Evolutionary conservation across 2,113 vertebrate species (phyloP).

Genomic region (Australoheros scitulus): DNA sequence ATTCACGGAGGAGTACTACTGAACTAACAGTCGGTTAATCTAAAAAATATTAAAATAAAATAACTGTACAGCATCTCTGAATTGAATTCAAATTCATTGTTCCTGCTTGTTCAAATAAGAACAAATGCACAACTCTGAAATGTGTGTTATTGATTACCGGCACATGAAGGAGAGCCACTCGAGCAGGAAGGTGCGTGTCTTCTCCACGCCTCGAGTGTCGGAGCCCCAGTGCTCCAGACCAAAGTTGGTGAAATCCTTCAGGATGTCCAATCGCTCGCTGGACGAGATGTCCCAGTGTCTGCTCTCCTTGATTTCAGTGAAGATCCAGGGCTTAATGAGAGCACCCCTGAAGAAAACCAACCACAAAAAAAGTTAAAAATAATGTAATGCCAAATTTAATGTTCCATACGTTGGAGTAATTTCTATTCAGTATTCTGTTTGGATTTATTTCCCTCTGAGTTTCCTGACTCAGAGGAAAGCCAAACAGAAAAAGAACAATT

Average conservation of each 20-base stretch:
- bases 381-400: neutral
- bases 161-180: conserved; percentile 98
- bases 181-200: conserved; percentile 90
- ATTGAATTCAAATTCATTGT: neutral
- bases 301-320: conserved; percentile 96
- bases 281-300: conserved; percentile 97
- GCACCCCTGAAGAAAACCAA: conserved; percentile 82
- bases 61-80: neutral
- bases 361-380: fast-evolving
- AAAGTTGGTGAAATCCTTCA: conserved; percentile 87
- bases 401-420: neutral
- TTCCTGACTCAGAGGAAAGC: too few species aligned
- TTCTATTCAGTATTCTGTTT: neutral
- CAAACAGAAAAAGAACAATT: neutral
- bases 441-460: neutral
- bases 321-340: conserved; percentile 96
- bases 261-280: conserved; percentile 85
- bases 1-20: too few species aligned
- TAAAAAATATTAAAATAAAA: neutral
- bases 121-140: neutral
- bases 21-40: neutral
- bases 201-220: conserved; percentile 93
- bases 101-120: neutral
- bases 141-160: conserved; percentile 79
- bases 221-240: conserved; percentile 98